A percentile compares a stretch with the other conserved stretches of the same genome.
These are phyloP conservation scores for Chamaea fasciata DNA, from an alignment of 2,113 vertebrate genomes.

Conservation along the genomic window DNA sequence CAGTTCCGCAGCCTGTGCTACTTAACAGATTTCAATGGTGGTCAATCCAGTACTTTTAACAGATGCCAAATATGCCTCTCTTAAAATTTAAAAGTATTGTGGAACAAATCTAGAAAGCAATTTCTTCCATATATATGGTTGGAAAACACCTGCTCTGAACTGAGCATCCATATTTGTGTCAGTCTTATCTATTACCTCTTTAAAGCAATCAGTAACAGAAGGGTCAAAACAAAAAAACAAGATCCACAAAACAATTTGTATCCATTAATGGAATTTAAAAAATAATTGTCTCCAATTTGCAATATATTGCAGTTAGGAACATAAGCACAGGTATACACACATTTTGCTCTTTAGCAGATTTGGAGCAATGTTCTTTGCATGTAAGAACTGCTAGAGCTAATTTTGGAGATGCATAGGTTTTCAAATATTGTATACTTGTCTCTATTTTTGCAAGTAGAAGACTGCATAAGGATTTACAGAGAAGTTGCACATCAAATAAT, in stretches of 20 bases:
- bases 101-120: neutral
- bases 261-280: neutral
- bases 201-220: neutral
- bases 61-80: neutral
- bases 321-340: fast-evolving
- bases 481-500: neutral
- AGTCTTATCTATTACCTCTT: neutral
- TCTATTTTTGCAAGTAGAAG: neutral
- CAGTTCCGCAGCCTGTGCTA: neutral
- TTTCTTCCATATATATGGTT: neutral
- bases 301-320: neutral
- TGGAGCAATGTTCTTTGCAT: neutral
- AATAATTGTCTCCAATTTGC: neutral
- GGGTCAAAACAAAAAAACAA: neutral
- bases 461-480: neutral
- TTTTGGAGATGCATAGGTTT: neutral
- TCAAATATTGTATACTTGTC: neutral
- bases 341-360: neutral
- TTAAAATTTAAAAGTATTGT: neutral
- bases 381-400: neutral
- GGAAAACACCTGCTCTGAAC: neutral
- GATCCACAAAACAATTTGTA: neutral
- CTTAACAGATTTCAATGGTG: neutral
- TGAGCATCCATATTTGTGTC: neutral
- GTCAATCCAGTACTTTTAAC: neutral